These are phyloP conservation scores for Eupithecia tripunctaria DNA, from an alignment of 2,888 invertebrate genomes.

Conservation along the genomic window DNA sequence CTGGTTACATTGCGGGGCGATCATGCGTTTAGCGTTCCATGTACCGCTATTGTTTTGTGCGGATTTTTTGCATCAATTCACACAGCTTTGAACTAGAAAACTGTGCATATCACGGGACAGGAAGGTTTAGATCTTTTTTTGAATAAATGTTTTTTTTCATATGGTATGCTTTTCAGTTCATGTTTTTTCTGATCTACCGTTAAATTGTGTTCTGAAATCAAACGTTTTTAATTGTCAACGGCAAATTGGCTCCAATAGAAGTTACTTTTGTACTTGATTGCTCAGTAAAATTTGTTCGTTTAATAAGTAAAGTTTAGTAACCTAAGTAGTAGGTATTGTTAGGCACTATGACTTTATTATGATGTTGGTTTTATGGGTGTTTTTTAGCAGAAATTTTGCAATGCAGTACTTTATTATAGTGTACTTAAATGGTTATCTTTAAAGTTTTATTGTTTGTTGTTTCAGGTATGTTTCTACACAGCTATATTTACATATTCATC, in stretches of 20 bases:
- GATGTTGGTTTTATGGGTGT: too few relatives aligned
- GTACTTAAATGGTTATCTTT: not conserved
- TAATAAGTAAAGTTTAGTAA: too few relatives aligned
- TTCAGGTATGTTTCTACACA: conserved; percentile 38
- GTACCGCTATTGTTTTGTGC: conserved; percentile 8
- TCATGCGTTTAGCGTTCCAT: conserved; percentile 11
- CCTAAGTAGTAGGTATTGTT: too few relatives aligned
- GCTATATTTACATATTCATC: not conserved
- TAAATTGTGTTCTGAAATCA: not conserved
- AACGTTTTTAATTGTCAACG: not conserved
- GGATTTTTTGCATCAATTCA: conserved; percentile 17
- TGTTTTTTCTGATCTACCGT: not conserved
- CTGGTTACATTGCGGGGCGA: not conserved
- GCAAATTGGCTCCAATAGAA: not conserved
- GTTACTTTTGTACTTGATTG: not conserved
- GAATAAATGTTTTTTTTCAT: not conserved
- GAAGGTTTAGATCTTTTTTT: not conserved
- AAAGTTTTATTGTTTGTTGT: conserved; percentile 24
- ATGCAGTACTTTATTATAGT: too few relatives aligned
- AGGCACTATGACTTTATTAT: too few relatives aligned
- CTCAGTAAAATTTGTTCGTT: too few relatives aligned
- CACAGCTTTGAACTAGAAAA: conserved; percentile 6
- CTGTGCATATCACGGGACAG: not conserved
- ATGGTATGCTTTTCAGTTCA: not conserved
- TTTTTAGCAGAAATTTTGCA: too few relatives aligned